phyloP scores from a whole-genome alignment of 2,888 invertebrate genomes.

The Pharmacophagus antenor region DNA sequence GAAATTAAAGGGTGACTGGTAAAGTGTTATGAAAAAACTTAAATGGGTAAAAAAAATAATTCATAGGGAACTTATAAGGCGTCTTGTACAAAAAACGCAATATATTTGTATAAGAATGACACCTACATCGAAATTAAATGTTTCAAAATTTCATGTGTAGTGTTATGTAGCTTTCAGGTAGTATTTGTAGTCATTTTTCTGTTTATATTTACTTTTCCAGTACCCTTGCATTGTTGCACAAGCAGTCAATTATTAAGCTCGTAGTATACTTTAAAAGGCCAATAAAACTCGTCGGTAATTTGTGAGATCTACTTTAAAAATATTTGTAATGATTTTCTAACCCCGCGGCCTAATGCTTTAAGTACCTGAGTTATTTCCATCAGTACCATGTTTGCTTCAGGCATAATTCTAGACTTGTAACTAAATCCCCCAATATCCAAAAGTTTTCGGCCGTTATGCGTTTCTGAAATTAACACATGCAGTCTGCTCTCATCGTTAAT shows the following conservation, averaged over 20 bases:
- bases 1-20: slow-evolving; percentile 45
- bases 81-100: neutral
- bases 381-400: slow-evolving; percentile 69
- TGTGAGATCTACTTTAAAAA: slow-evolving; percentile 21
- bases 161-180: slow-evolving; percentile 28
- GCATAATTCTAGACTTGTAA: slow-evolving; percentile 52
- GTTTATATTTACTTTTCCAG: slow-evolving; percentile 40
- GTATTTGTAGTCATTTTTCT: neutral
- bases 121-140: neutral
- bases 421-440: slow-evolving; percentile 67
- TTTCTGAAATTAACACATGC: slow-evolving; percentile 74
- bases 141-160: slow-evolving; percentile 16
- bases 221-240: slow-evolving; percentile 32
- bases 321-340: slow-evolving; percentile 44
- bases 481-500: slow-evolving; percentile 35
- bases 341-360: slow-evolving; percentile 59
- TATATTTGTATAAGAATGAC: neutral
- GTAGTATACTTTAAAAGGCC: slow-evolving; percentile 40
- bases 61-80: neutral
- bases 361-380: slow-evolving; percentile 75
- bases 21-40: slow-evolving; percentile 41
- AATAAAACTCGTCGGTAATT: slow-evolving; percentile 39
- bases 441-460: slow-evolving; percentile 65
- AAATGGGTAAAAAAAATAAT: neutral
- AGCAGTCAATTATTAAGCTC: slow-evolving; percentile 34